These are phyloP conservation scores for Lonchura striata DNA, from an alignment of 2,113 vertebrate genomes.

Conservation along the genomic window DNA sequence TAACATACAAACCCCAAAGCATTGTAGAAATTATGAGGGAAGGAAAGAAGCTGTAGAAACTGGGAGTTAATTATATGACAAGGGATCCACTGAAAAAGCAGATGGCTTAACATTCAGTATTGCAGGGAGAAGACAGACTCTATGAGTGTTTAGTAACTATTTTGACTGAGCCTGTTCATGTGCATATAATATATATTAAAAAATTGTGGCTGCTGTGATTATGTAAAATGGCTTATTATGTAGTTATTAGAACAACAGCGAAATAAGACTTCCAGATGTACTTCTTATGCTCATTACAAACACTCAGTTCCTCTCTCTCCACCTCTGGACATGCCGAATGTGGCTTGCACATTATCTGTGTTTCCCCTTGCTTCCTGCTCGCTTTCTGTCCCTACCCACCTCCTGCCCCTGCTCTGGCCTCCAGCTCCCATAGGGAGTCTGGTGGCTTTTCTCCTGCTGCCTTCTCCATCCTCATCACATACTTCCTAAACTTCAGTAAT, in stretches of 20 bases:
- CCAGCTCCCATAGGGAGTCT: fast-evolving
- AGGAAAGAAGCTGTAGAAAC: constrained; percentile 40
- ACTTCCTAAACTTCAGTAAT: neutral
- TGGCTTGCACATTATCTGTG: neutral
- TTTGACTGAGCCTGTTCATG: neutral
- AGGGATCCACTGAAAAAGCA: neutral
- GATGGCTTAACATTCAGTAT: neutral
- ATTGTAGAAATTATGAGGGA: constrained; percentile 36
- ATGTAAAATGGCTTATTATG: neutral
- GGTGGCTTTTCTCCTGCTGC: neutral
- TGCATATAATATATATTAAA: neutral
- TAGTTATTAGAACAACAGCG: neutral
- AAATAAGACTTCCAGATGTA: neutral
- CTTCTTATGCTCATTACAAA: neutral
- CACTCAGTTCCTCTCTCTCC: neutral
- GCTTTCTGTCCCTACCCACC: neutral
- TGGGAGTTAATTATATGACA: neutral
- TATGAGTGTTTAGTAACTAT: neutral
- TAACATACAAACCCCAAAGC: constrained; percentile 38
- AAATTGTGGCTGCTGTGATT: neutral
- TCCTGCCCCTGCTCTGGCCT: neutral
- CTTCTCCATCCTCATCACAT: neutral
- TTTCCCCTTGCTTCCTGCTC: neutral
- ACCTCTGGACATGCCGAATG: neutral
- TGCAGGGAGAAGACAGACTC: neutral